Evolutionary conservation across 2,888 invertebrate species (phyloP).

Genomic region (Polydrusus cervinus): DNA sequence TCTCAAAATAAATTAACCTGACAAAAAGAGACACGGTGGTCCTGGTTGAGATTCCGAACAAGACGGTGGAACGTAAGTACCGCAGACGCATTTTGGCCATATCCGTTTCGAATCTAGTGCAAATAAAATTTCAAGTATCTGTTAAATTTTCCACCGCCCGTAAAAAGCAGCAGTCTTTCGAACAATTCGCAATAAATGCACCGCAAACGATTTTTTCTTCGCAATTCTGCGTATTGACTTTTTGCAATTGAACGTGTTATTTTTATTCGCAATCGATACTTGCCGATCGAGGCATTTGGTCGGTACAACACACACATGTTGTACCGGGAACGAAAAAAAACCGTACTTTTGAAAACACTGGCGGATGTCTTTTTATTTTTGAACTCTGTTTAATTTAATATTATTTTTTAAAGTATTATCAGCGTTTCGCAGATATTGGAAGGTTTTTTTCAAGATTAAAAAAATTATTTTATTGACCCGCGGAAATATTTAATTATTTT

Average conservation of each 20-base stretch:
- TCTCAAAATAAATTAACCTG: constrained; percentile 22
- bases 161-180: constrained; percentile 48
- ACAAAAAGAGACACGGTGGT: constrained; percentile 28
- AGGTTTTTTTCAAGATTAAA: too few species aligned
- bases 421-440: too few species aligned
- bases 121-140: constrained; percentile 53
- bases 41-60: constrained; percentile 40
- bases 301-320: constrained; percentile 51
- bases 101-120: constrained; percentile 49
- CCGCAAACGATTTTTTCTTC: constrained; percentile 53
- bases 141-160: constrained; percentile 44
- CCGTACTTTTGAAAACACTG: constrained; percentile 44
- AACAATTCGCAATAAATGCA: constrained; percentile 54
- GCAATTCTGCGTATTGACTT: constrained; percentile 49
- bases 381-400: too few species aligned
- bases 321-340: constrained; percentile 47
- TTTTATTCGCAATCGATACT: constrained; percentile 53
- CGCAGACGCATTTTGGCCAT: constrained; percentile 46
- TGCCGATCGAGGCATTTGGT: constrained; percentile 54
- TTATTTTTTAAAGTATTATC: background rate
- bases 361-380: constrained; percentile 39
- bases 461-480: too few species aligned
- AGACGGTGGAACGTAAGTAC: constrained; percentile 32
- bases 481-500: too few species aligned
- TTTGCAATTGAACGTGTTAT: constrained; percentile 55